Evolutionary conservation across 2,888 invertebrate species (phyloP).

Genomic region (Tetramorium bicarinatum): DNA sequence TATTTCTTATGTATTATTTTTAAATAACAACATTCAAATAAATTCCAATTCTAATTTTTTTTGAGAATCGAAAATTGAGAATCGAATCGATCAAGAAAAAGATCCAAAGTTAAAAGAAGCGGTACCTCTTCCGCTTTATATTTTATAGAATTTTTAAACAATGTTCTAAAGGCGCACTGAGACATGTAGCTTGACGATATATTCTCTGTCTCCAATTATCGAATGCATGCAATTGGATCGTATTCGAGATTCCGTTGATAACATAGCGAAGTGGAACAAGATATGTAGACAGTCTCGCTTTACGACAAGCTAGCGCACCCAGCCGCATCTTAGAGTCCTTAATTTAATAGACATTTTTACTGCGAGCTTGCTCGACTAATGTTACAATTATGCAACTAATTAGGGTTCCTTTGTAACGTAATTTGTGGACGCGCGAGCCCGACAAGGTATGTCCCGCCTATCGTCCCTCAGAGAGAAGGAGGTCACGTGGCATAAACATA

Average conservation of each 20-base stretch:
- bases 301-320: constrained; percentile 10
- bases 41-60: background rate
- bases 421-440: constrained; percentile 61
- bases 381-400: constrained; percentile 64
- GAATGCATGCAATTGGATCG: background rate
- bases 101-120: background rate
- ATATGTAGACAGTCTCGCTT: constrained; percentile 20
- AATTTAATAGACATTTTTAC: constrained; percentile 58
- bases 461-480: constrained; percentile 63
- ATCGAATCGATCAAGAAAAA: background rate
- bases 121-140: background rate
- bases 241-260: background rate
- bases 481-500: constrained; percentile 70
- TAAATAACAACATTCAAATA: background rate
- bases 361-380: constrained; percentile 58
- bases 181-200: background rate
- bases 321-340: constrained; percentile 50
- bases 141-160: background rate
- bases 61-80: too few species aligned
- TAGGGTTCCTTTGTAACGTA: constrained; percentile 62
- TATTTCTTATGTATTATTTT: background rate
- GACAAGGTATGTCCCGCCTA: constrained; percentile 55
- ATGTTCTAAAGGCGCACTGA: background rate
- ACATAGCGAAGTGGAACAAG: background rate
- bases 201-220: background rate